Evolutionary conservation across 1,140 invertebrate species (phyloP).

Genomic region (Papilio dardanus): DNA sequence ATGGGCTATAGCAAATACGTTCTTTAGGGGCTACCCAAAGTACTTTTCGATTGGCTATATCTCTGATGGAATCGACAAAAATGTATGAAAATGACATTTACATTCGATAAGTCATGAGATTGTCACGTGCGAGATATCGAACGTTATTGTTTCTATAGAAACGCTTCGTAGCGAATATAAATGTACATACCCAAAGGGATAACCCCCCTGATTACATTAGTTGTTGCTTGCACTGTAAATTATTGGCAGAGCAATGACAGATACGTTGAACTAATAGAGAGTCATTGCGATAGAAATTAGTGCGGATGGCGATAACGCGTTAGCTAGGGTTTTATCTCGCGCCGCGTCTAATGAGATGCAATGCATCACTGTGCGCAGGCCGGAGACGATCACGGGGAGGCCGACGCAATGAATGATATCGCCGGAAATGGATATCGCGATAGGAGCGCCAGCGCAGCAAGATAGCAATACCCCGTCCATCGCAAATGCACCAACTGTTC

Average conservation of each 20-base stretch:
- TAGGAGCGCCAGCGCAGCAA: slow-evolving; percentile 55
- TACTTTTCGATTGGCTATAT: too few relatives aligned
- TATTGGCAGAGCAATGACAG: slow-evolving; percentile 53
- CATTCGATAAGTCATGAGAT: too few relatives aligned
- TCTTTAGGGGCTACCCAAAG: too few relatives aligned
- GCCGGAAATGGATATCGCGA: slow-evolving; percentile 73
- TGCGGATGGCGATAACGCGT: slow-evolving; percentile 44
- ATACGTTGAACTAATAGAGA: slow-evolving; percentile 53
- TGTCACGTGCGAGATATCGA: too few relatives aligned
- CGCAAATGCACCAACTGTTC: slow-evolving; percentile 30
- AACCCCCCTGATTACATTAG: background rate
- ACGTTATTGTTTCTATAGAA: too few relatives aligned
- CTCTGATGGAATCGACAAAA: too few relatives aligned
- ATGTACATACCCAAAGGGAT: too few relatives aligned
- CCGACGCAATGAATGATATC: slow-evolving; percentile 52
- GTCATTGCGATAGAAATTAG: slow-evolving; percentile 48
- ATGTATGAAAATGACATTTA: too few relatives aligned
- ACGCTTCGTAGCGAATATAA: too few relatives aligned
- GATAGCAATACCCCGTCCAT: slow-evolving; percentile 43
- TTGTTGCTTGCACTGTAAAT: slow-evolving; percentile 10
- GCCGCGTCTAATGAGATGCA: slow-evolving; percentile 57
- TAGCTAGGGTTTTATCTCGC: slow-evolving; percentile 54
- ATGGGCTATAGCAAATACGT: too few relatives aligned
- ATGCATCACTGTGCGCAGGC: slow-evolving; percentile 58
- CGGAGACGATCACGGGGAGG: slow-evolving; percentile 54